phyloP scores from a whole-genome alignment of 2,113 vertebrate genomes.

The Myotis brandtii region DNA sequence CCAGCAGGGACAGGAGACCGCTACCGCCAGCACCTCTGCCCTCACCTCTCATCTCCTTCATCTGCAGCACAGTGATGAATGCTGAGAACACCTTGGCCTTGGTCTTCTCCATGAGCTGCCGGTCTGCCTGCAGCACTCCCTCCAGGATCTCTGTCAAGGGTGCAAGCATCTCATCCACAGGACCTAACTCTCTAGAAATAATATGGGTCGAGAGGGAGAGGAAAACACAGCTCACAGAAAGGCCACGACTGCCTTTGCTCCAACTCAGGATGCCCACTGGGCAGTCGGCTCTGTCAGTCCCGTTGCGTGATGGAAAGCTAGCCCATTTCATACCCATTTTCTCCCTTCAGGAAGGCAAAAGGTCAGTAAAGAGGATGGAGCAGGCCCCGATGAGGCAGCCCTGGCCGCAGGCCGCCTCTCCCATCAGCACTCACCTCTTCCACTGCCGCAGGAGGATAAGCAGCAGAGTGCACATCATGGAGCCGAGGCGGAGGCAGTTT shows the following conservation, averaged over 20 bases:
- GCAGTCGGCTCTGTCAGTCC: not conserved
- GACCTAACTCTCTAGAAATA: constrained; percentile 89
- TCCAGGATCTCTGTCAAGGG: constrained; percentile 95
- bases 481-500: constrained; percentile 94
- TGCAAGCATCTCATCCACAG: constrained; percentile 92
- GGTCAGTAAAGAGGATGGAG: rapidly evolving
- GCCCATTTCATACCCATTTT: too few species aligned
- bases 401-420: not conserved
- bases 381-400: not conserved
- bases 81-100: constrained; percentile 97
- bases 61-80: constrained; percentile 95
- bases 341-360: not conserved
- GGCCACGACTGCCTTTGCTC: constrained; percentile 19
- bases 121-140: constrained; percentile 94
- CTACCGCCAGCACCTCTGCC: not conserved
- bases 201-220: not conserved
- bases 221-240: constrained; percentile 73
- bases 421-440: constrained; percentile 88
- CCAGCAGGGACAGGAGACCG: not conserved
- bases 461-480: constrained; percentile 95
- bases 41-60: constrained; percentile 94
- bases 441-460: constrained; percentile 95
- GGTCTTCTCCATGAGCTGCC: constrained; percentile 95
- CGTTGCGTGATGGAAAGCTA: not conserved
- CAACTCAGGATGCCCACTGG: not conserved